phyloP scores from a whole-genome alignment of 2,888 invertebrate species.

The Habroteleia sp. region DNA sequence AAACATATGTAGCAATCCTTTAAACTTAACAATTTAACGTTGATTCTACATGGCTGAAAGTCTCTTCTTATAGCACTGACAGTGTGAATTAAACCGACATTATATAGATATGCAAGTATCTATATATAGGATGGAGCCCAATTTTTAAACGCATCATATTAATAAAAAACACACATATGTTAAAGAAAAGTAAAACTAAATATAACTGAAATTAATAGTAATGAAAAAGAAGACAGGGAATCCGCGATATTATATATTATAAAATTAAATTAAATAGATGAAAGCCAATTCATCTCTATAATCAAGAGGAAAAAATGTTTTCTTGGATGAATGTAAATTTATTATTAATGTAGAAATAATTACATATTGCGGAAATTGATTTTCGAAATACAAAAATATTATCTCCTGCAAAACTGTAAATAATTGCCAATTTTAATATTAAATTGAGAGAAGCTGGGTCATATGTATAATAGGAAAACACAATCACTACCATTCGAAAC shows the following conservation, averaged over 20 bases:
- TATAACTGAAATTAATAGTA: slow-evolving; percentile 6
- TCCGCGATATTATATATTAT: slow-evolving; percentile 54
- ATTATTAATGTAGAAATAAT: too few species aligned
- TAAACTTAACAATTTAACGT: slow-evolving; percentile 54
- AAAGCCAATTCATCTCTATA: slow-evolving; percentile 28
- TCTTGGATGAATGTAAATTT: too few species aligned
- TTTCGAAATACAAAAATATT: too few species aligned
- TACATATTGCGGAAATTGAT: too few species aligned
- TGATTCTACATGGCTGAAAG: slow-evolving; percentile 66
- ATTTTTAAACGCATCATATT: slow-evolving; percentile 30
- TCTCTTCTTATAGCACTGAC: slow-evolving; percentile 67
- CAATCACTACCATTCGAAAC: not conserved
- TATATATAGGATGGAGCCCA: too few species aligned
- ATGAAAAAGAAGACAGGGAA: slow-evolving; percentile 32
- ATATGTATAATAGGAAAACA: too few species aligned
- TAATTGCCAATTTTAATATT: too few species aligned
- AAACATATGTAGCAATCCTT: slow-evolving; percentile 52
- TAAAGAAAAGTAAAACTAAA: slow-evolving; percentile 15
- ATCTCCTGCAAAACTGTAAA: too few species aligned
- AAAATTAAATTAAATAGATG: slow-evolving; percentile 27
- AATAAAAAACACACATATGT: slow-evolving; percentile 23
- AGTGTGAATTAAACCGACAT: slow-evolving; percentile 64
- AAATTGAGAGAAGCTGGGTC: too few species aligned
- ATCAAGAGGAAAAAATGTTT: slow-evolving; percentile 26
- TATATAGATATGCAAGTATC: slow-evolving; percentile 24